These are phyloP conservation scores for Microctonus brassicae DNA, from an alignment of 2,888 invertebrate genomes.

Conservation along the genomic window DNA sequence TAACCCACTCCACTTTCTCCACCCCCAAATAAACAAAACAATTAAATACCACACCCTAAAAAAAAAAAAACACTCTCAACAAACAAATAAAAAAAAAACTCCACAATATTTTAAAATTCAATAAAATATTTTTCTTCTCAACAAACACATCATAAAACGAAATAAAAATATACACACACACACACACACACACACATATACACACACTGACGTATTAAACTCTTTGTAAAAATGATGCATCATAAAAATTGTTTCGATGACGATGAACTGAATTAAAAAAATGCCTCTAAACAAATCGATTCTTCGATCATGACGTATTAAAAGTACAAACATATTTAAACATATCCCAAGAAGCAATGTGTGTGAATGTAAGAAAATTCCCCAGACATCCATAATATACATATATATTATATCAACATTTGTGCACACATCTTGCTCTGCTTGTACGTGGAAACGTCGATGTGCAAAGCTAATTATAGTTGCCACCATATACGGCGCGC, in stretches of 20 bases:
- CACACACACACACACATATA: neutral
- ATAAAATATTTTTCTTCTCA: too few relatives aligned
- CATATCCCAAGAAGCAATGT: neutral
- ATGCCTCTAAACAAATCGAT: neutral
- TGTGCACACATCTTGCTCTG: neutral
- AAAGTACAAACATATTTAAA: too few relatives aligned
- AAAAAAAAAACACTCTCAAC: too few relatives aligned
- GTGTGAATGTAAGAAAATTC: neutral
- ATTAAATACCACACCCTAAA: too few relatives aligned
- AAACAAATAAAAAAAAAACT: too few relatives aligned
- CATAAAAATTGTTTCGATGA: slow-evolving; percentile 16
- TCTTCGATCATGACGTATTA: neutral
- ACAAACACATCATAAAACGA: too few relatives aligned
- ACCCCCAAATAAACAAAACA: too few relatives aligned
- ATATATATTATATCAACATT: neutral
- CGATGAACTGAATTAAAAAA: neutral
- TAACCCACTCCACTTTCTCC: too few relatives aligned
- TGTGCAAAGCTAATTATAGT: slow-evolving; percentile 3
- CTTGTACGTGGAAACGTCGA: neutral
- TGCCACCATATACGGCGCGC: neutral
- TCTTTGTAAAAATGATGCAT: too few relatives aligned
- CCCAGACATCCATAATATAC: neutral
- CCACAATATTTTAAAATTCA: too few relatives aligned
- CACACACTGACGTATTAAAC: too few relatives aligned
- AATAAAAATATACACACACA: neutral